Evolutionary conservation across 1,140 invertebrate genomes (phyloP).

Genomic region (Kradibia gibbosae): DNA sequence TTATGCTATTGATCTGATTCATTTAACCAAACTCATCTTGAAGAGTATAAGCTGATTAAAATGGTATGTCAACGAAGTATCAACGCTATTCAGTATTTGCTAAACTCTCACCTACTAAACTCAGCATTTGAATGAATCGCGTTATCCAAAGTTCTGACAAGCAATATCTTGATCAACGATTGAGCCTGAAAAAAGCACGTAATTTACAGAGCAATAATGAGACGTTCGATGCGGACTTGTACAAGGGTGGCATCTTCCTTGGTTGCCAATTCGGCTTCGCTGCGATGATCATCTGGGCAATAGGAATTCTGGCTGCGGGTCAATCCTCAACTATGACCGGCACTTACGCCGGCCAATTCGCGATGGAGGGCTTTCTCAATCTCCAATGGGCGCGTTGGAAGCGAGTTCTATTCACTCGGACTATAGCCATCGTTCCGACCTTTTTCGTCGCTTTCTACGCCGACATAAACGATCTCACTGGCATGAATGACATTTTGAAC

Average conservation of each 20-base stretch:
- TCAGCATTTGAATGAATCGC: no score
- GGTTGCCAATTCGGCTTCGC: slow-evolving; percentile 86
- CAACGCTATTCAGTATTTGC: no score
- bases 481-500: slow-evolving; percentile 93
- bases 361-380: slow-evolving; percentile 92
- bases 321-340: slow-evolving; percentile 94
- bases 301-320: slow-evolving; percentile 92
- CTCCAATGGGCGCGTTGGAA: slow-evolving; percentile 92
- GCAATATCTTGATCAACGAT: no score
- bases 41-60: no score
- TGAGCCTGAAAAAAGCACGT: no score
- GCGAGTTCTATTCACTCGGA: slow-evolving; percentile 87
- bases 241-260: slow-evolving; percentile 87
- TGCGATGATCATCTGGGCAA: slow-evolving; percentile 91
- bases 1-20: no score
- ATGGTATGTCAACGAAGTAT: no score
- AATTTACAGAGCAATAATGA: slow-evolving; percentile 74
- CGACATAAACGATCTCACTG: slow-evolving; percentile 83
- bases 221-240: slow-evolving; percentile 83
- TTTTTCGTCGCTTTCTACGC: slow-evolving; percentile 85
- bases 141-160: no score
- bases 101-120: no score
- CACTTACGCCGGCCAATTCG: slow-evolving; percentile 84
- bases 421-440: slow-evolving; percentile 92
- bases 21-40: no score